Evolutionary conservation across 2,888 invertebrate species (phyloP).

Genomic region (Apocheima hispidaria): DNA sequence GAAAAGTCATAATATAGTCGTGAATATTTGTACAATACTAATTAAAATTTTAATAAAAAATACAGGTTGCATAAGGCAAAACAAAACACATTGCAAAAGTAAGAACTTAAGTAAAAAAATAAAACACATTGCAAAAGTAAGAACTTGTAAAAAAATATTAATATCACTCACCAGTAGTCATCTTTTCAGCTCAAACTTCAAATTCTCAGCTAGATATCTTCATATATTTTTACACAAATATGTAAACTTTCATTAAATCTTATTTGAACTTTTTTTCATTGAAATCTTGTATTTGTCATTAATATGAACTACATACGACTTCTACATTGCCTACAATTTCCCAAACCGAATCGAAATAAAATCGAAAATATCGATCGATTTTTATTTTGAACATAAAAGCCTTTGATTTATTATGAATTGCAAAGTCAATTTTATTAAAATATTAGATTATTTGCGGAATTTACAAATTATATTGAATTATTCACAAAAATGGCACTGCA

Average conservation of each 20-base stretch:
- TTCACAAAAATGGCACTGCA: constrained; percentile 62
- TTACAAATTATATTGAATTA: constrained; percentile 30
- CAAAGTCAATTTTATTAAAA: constrained; percentile 13
- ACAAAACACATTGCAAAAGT: no score
- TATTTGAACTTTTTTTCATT: constrained; percentile 49
- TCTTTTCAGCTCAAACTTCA: constrained; percentile 47
- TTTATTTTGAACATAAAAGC: constrained; percentile 23
- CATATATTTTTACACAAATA: constrained; percentile 20
- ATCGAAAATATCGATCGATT: constrained; percentile 58
- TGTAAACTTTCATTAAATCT: constrained; percentile 71
- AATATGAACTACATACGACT: constrained; percentile 8
- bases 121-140: neutral
- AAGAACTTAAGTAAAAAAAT: no score
- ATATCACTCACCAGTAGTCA: constrained; percentile 76
- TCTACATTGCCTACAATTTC: constrained; percentile 24
- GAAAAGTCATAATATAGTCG: no score
- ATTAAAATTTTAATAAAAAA: no score
- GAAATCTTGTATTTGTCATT: constrained; percentile 17
- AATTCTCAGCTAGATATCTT: constrained; percentile 3
- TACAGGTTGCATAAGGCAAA: no score
- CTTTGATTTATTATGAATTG: constrained; percentile 7
- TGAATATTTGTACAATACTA: no score
- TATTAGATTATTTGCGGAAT: constrained; percentile 41
- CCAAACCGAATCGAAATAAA: no score
- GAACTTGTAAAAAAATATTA: neutral